Conservation (phyloP, 1,140 invertebrate genomes). For the Polypedilum pembai region DNA sequence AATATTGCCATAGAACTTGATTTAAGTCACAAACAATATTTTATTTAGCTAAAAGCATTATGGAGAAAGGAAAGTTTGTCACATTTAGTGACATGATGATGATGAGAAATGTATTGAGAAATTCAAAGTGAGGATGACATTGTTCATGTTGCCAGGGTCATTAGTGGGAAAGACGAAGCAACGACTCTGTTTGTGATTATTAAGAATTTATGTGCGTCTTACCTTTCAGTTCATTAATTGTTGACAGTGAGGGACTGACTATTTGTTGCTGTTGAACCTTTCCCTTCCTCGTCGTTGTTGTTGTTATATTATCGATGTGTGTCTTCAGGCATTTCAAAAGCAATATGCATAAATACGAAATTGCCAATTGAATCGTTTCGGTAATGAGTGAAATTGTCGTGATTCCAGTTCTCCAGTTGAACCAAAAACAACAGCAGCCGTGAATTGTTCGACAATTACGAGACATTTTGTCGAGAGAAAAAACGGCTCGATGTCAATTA, state of each 20-base stretch:
- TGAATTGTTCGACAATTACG: neutral
- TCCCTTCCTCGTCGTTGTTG: neutral
- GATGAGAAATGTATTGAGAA: neutral
- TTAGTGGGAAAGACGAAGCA: neutral
- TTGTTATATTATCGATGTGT: neutral
- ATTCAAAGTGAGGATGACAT: neutral
- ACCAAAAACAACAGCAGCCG: neutral
- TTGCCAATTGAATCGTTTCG: constrained; percentile 12
- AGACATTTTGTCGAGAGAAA: neutral
- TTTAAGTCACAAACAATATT: no score
- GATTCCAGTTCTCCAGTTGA: neutral
- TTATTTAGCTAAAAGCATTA: no score
- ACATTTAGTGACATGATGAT: neutral
- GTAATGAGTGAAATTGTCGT: neutral
- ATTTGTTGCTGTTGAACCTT: neutral
- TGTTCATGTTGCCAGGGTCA: neutral
- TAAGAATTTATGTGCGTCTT: neutral
- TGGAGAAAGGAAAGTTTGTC: neutral
- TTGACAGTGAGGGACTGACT: neutral
- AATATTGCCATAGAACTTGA: neutral
- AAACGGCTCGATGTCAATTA: neutral
- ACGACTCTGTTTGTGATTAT: neutral
- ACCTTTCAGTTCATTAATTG: constrained; percentile 13
- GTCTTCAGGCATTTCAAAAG: neutral
- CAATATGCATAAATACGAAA: neutral